Base-by-base conservation (phyloP, 2,797 vertebrate species). In the Carcharodon carcharias region DNA sequence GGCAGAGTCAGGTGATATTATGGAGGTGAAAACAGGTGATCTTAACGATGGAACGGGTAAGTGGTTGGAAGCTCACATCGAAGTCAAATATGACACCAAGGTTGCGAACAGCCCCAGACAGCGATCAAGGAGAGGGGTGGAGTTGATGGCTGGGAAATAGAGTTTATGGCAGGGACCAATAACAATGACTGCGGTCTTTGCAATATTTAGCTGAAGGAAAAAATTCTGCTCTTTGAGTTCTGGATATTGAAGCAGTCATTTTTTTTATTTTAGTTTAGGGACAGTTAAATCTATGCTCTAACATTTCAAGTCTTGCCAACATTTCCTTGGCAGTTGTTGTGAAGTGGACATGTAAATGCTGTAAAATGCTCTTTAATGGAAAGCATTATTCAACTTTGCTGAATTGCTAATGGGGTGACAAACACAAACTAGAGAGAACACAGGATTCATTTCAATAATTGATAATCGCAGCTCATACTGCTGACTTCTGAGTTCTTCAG, bases 401-500 rank as follows among this genome's bases (percentile, higher is more conserved):
- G 65, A 95, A 95, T 73, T 69, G 67, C 45, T 95, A 73, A 71
- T 50, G 67, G 45, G 50, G 94, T 54, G 67, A 95, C 67, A 54
- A 95, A 71, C 50, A 65, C 67, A 56, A 69, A 69, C 23, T 26
- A 73, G 31, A 65, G n/a, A 69, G 92, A 69, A 65, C 9, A 95
- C 65, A 71, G 50, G 45, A 71, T 71, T 95, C 26, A 71, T 95
- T 95, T 95, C 26, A 71, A 95, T 71, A 73, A 95, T 95, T 71
- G 50, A 95, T 93, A 93, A 65, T 93, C 35, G 26, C 61, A 40
- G 58, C n/a, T 65, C 40, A 93, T 65, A 18, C 9, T 93, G 91
- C 91, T 93, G 91, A 93, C 91, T 65, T 93, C 40, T 93, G 91
- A 93, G 89, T 65, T 93, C 35, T 93, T 65, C 91, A 93, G 40